phyloP scores from a whole-genome alignment of 2,797 vertebrate genomes.

The Melanotaenia boesemani region DNA sequence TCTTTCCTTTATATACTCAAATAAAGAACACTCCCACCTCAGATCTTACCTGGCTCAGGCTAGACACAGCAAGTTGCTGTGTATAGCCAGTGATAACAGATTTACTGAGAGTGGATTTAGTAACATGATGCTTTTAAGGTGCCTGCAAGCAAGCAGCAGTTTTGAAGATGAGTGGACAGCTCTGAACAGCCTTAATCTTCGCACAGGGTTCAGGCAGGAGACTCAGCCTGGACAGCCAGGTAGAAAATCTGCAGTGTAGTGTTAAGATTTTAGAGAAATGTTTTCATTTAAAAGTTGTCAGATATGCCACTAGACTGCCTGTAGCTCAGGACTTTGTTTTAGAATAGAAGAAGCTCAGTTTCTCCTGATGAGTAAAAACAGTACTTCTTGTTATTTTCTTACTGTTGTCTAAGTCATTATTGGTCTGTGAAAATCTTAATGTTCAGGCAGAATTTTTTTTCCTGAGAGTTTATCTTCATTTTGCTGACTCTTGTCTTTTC shows the following conservation, averaged over 20 bases:
- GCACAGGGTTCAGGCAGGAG: conserved; percentile 62
- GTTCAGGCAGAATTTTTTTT: conserved; percentile 6
- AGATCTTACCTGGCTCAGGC: conserved; percentile 49
- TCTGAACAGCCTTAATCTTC: conserved; percentile 70
- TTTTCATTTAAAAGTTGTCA: not conserved
- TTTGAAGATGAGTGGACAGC: conserved; percentile 85
- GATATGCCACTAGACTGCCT: not conserved
- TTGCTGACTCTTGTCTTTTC: conserved; percentile 15
- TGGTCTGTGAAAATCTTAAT: conserved; percentile 4
- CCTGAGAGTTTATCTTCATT: not conserved
- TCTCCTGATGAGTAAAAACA: not conserved
- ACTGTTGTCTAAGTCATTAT: not conserved
- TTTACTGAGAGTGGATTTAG: conserved; percentile 24
- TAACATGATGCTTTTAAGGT: conserved; percentile 86
- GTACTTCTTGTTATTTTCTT: not conserved
- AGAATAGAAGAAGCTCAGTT: not conserved
- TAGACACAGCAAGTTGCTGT: conserved; percentile 32
- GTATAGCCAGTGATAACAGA: conserved; percentile 18
- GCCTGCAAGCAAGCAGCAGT: conserved; percentile 84
- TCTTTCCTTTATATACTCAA: conserved; percentile 37
- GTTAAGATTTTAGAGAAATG: not conserved
- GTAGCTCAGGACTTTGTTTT: not conserved
- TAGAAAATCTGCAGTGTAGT: conserved; percentile 50
- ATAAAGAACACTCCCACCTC: conserved; percentile 17
- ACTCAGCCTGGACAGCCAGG: conserved; percentile 66